These are phyloP conservation scores for Rhizoglyphus robini DNA, from an alignment of 1,140 invertebrate genomes.

Conservation along the genomic window DNA sequence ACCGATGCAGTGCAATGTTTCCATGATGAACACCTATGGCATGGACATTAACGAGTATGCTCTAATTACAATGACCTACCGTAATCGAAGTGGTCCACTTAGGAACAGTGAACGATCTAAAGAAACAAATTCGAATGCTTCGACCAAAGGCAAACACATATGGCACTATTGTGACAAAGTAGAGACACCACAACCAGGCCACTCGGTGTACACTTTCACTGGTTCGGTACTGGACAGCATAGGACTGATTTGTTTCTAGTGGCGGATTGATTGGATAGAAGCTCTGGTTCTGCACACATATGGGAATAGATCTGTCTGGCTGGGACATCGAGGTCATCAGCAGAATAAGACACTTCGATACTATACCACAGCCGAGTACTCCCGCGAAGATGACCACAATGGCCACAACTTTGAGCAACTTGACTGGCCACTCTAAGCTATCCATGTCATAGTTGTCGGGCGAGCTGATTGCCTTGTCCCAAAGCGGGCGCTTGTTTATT, in stretches of 20 bases:
- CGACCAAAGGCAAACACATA: conserved; percentile 72
- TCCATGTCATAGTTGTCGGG: no score
- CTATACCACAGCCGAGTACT: no score
- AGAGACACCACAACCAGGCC: conserved; percentile 79
- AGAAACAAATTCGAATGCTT: conserved; percentile 71
- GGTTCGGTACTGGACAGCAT: conserved; percentile 14
- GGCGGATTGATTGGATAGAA: conserved; percentile 19
- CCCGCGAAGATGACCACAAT: no score
- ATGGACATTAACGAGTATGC: no score
- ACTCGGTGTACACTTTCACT: conserved; percentile 55
- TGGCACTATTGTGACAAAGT: conserved; percentile 68
- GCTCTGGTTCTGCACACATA: conserved; percentile 39
- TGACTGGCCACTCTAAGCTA: no score
- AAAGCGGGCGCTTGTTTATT: no score
- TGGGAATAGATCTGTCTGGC: conserved; percentile 20
- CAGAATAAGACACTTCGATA: conserved; percentile 31
- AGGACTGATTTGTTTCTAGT: conserved; percentile 24
- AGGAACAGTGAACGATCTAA: conserved; percentile 44
- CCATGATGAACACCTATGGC: conserved; percentile 31
- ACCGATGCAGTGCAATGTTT: no score
- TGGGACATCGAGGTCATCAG: conserved; percentile 36
- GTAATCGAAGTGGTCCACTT: conserved; percentile 21
- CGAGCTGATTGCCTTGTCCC: no score
- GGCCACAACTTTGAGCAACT: no score
- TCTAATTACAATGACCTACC: no score